Evolutionary conservation across 1,140 invertebrate genomes (phyloP).

Genomic region (Pentalonia nigronervosa): DNA sequence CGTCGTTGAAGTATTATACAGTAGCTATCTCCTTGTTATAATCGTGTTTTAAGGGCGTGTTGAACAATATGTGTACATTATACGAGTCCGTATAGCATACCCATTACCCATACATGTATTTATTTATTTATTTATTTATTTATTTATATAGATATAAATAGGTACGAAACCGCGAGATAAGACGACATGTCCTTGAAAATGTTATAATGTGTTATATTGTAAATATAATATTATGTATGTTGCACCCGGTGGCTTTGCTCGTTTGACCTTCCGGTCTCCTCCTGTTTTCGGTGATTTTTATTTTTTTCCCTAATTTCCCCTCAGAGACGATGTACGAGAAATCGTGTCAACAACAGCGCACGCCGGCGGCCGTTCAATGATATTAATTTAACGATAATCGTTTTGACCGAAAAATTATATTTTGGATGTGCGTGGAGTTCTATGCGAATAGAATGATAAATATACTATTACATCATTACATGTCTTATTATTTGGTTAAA

Average conservation of each 20-base stretch:
- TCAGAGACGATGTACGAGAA: background rate
- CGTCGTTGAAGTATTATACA: background rate
- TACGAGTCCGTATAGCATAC: background rate
- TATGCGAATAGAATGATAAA: background rate
- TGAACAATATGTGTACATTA: background rate
- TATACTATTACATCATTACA: background rate
- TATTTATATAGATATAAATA: background rate
- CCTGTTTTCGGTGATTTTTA: background rate
- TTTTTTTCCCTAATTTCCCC: background rate
- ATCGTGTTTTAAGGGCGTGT: constrained; percentile 1
- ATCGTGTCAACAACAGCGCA: background rate
- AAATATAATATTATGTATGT: background rate
- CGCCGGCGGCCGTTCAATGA: background rate
- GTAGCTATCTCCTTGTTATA: background rate
- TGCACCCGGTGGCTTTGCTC: background rate
- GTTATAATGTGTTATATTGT: background rate
- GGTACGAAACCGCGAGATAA: background rate
- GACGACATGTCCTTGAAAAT: background rate
- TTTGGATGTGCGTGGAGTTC: background rate
- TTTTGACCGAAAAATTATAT: background rate
- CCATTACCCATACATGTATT: background rate
- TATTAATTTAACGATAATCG: constrained; percentile 8
- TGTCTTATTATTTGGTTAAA: background rate
- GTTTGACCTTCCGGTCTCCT: background rate
- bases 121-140: background rate